phyloP scores from a whole-genome alignment of 92 coral and sea anemone genomes.

The Palythoa caribaeorum region DNA sequence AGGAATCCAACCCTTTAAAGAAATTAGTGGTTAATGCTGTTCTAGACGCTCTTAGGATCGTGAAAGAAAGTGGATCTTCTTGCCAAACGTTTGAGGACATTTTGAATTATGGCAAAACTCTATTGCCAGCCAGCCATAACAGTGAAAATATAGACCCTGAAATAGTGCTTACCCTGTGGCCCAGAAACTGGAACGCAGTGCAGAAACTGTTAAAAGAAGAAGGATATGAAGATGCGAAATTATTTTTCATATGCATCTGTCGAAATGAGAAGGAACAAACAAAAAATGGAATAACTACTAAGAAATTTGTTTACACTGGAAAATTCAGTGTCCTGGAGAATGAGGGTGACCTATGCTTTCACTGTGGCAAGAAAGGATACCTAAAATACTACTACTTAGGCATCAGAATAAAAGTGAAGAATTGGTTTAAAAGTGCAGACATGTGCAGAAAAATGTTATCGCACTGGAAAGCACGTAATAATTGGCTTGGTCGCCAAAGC shows the following conservation, averaged over 20 bases:
- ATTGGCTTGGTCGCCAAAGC: slow-evolving; percentile 50
- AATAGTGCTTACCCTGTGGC: slow-evolving; percentile 67
- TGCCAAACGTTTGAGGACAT: slow-evolving; percentile 72
- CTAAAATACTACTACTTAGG: slow-evolving; percentile 74
- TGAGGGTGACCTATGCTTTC: slow-evolving; percentile 55
- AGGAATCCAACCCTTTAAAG: slow-evolving; percentile 50
- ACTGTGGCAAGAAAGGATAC: slow-evolving; percentile 67
- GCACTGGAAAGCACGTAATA: slow-evolving; percentile 55
- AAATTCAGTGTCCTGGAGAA: slow-evolving; percentile 68
- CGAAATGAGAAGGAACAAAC: slow-evolving; percentile 47
- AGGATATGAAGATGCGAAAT: slow-evolving; percentile 71
- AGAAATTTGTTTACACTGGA: slow-evolving; percentile 49
- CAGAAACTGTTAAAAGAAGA: slow-evolving; percentile 75
- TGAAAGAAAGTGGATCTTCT: slow-evolving; percentile 72
- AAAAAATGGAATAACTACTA: slow-evolving; percentile 67
- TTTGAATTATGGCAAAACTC: slow-evolving; percentile 70
- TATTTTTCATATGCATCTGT: slow-evolving; percentile 71
- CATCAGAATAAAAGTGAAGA: slow-evolving; percentile 59
- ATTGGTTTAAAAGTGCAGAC: slow-evolving; percentile 69
- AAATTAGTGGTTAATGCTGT: slow-evolving; percentile 71
- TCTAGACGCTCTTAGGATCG: slow-evolving; percentile 73
- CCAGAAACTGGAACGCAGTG: slow-evolving; percentile 58
- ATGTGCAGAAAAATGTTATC: slow-evolving; percentile 72
- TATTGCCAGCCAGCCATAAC: slow-evolving; percentile 63
- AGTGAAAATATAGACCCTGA: slow-evolving; percentile 66